These are phyloP conservation scores for Agrotis clavis DNA, from an alignment of 2,888 invertebrate species.

Conservation along the genomic window DNA sequence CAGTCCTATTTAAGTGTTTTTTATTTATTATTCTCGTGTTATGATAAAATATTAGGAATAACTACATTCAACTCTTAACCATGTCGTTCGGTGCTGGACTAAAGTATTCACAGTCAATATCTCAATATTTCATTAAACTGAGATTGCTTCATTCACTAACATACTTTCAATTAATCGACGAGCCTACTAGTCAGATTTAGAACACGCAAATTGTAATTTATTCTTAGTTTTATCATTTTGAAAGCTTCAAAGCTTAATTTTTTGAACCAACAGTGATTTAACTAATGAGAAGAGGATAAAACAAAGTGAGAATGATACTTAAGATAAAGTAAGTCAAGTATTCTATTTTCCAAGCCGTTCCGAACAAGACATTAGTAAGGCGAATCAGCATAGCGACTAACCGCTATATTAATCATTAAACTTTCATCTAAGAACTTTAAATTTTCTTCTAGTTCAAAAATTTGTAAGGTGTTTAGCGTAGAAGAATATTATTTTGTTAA, in stretches of 20 bases:
- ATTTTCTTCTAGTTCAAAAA: constrained; percentile 82
- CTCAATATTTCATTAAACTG: constrained; percentile 52
- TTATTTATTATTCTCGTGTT: constrained; percentile 50
- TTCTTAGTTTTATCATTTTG: constrained; percentile 53
- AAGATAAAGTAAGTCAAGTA: constrained; percentile 53
- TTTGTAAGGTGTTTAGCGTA: constrained; percentile 88
- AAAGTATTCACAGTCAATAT: constrained; percentile 43
- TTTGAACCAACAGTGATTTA: constrained; percentile 47
- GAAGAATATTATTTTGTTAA: constrained; percentile 89
- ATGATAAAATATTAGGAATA: constrained; percentile 56
- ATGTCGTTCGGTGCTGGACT: constrained; percentile 49
- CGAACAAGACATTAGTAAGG: constrained; percentile 79
- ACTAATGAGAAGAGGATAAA: constrained; percentile 54
- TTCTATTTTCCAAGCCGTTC: constrained; percentile 74
- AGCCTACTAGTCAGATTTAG: constrained; percentile 49
- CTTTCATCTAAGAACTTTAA: constrained; percentile 83
- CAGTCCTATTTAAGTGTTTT: constrained; percentile 67
- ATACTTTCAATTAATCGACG: constrained; percentile 37
- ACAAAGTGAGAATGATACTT: constrained; percentile 47
- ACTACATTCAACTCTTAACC: constrained; percentile 57
- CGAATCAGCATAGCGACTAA: constrained; percentile 81
- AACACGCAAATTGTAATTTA: constrained; percentile 50
- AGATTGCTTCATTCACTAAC: constrained; percentile 36
- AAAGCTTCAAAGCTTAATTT: constrained; percentile 58
- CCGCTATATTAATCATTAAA: constrained; percentile 77